A percentile compares a stretch with the other conserved stretches of the same genome.
phyloP scores from a whole-genome alignment of 2,797 vertebrate species.

The Diplodus sargus region DNA sequence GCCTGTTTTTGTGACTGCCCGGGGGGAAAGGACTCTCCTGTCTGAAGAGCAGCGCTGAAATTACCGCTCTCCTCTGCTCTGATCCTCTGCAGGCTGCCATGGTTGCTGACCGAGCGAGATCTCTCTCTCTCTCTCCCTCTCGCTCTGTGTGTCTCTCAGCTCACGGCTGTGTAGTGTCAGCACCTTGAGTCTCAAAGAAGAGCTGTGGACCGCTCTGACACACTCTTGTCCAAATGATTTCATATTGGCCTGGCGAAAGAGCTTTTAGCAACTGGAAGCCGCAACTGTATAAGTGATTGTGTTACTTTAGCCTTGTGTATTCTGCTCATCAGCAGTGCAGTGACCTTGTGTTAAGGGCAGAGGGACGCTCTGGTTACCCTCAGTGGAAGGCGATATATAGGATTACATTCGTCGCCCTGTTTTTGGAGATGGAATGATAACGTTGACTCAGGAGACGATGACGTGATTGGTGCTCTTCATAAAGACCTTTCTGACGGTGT shows the following conservation, averaged over 20 bases:
- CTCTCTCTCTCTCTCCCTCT: neutral
- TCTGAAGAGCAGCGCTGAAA: conserved; percentile 74
- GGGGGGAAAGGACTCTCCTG: conserved; percentile 58
- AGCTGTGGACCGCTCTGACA: conserved; percentile 58
- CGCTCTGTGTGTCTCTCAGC: conserved; percentile 11
- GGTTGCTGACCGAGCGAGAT: conserved; percentile 79
- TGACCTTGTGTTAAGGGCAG: conserved; percentile 77
- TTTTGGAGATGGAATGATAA: conserved; percentile 61
- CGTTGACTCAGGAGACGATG: conserved; percentile 31
- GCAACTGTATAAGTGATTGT: conserved; percentile 62
- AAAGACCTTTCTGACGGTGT: neutral
- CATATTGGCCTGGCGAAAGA: conserved; percentile 47
- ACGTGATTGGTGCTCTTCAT: conserved; percentile 8
- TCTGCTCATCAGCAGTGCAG: conserved; percentile 68
- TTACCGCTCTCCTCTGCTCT: conserved; percentile 73
- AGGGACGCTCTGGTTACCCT: conserved; percentile 69
- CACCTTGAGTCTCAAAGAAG: conserved; percentile 66
- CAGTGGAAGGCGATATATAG: conserved; percentile 48
- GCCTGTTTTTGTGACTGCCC: conserved; percentile 63
- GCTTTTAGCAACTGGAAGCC: conserved; percentile 65
- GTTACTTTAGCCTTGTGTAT: conserved; percentile 63
- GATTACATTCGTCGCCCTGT: conserved; percentile 58
- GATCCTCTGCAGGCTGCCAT: conserved; percentile 65
- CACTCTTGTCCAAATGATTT: conserved; percentile 62
- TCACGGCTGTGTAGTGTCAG: conserved; percentile 66